A percentile compares a stretch with the other conserved stretches of the same genome.
Conservation (phyloP, 2,797 vertebrate genomes). For the Amblyraja radiata region DNA sequence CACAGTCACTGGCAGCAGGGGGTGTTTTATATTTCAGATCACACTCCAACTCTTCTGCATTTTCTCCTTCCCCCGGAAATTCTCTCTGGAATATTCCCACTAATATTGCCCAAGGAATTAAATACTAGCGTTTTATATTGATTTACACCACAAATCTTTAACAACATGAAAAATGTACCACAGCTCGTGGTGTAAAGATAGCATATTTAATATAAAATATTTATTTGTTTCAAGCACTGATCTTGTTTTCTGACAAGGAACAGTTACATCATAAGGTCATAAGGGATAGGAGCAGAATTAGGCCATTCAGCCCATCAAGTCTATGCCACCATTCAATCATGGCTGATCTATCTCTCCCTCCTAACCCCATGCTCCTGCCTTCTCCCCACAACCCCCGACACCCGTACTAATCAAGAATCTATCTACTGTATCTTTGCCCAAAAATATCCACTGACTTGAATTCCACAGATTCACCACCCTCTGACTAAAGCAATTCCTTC, state of each 20-base stretch:
- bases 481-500: too few species aligned
- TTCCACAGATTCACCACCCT: too few species aligned
- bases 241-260: not conserved
- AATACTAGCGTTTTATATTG: not conserved
- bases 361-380: too few species aligned
- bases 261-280: too few species aligned
- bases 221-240: not conserved
- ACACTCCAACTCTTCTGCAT: not conserved
- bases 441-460: too few species aligned
- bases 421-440: too few species aligned
- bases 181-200: not conserved
- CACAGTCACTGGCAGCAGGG: not conserved
- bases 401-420: too few species aligned
- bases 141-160: not conserved
- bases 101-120: not conserved
- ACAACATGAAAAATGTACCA: not conserved
- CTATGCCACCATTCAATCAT: too few species aligned
- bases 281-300: too few species aligned
- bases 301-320: too few species aligned
- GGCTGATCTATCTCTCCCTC: too few species aligned
- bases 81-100: not conserved
- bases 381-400: too few species aligned
- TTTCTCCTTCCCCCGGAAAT: not conserved
- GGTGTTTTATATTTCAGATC: not conserved
- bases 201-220: not conserved